Percentiles rank a stretch among this genome's conserved stretches.
Conservation (phyloP, 1,140 invertebrate species). For the Formica selysi region DNA sequence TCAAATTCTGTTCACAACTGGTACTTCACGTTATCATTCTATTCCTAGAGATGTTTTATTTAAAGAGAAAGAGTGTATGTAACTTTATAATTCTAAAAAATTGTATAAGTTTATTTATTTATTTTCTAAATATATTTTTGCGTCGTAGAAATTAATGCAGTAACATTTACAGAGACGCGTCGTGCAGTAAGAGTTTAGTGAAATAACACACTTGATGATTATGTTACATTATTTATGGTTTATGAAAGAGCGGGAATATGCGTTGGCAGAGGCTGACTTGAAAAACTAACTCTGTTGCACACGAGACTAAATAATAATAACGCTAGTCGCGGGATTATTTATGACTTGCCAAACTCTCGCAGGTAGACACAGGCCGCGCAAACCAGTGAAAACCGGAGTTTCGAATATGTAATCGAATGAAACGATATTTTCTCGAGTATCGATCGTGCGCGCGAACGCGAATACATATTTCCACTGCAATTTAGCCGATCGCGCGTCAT, state of each 20-base stretch:
- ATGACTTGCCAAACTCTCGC: constrained; percentile 50
- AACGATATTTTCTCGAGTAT: constrained; percentile 70
- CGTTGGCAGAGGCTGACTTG: not conserved
- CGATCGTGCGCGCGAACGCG: constrained; percentile 58
- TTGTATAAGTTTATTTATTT: not conserved
- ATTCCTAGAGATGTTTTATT: not conserved
- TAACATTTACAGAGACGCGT: constrained; percentile 3
- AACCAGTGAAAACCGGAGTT: constrained; percentile 45
- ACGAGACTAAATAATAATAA: constrained; percentile 58
- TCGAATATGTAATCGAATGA: constrained; percentile 23
- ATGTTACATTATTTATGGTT: constrained; percentile 20
- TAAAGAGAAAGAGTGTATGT: not conserved
- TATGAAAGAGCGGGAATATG: constrained; percentile 21
- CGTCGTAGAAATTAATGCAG: not conserved
- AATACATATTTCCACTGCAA: constrained; percentile 64
- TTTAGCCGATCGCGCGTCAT: constrained; percentile 70
- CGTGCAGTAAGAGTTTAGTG: constrained; percentile 21
- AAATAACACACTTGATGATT: constrained; percentile 38
- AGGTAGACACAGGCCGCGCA: not conserved
- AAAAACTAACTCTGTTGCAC: constrained; percentile 44
- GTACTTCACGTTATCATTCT: not conserved
- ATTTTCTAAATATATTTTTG: not conserved
- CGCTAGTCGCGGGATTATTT: constrained; percentile 47
- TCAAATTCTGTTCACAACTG: not conserved
- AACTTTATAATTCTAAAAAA: not conserved